phyloP scores from a whole-genome alignment of 2,888 invertebrate genomes.

The Eupithecia pulchellata region DNA sequence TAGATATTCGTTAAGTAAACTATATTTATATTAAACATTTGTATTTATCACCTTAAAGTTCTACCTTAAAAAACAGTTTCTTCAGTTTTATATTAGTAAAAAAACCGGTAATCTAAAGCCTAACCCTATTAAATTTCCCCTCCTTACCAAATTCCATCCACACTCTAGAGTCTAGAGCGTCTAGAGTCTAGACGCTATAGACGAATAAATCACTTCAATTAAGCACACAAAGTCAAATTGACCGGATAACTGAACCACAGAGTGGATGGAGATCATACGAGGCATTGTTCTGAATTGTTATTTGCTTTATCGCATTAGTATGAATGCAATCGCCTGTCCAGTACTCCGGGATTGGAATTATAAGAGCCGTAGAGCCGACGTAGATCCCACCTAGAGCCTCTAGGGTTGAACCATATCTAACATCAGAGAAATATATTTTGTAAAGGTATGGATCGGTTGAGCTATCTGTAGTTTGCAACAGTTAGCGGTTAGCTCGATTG shows the following conservation, averaged over 20 bases:
- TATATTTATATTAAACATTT: background rate
- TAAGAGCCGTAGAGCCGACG: slow-evolving; percentile 27
- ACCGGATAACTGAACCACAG: background rate
- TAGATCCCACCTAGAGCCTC: slow-evolving; percentile 9
- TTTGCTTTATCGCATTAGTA: slow-evolving; percentile 40
- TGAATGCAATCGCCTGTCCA: slow-evolving; percentile 33
- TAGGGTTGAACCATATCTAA: background rate
- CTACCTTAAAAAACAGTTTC: background rate
- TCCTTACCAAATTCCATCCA: background rate
- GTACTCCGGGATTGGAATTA: slow-evolving; percentile 35
- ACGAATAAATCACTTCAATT: slow-evolving; percentile 1
- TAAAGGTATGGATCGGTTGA: too few relatives aligned
- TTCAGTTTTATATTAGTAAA: too few relatives aligned
- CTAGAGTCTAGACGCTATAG: background rate
- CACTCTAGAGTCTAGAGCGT: background rate
- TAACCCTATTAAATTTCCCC: background rate
- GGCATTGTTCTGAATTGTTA: slow-evolving; percentile 33
- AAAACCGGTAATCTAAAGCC: background rate
- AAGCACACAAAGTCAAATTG: background rate
- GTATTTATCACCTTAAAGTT: background rate
- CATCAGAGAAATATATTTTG: background rate
- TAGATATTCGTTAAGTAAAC: too few relatives aligned
- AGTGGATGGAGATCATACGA: slow-evolving; percentile 18
- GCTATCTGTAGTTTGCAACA: too few relatives aligned
- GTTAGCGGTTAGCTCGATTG: too few relatives aligned